Percentiles rank a stretch among this genome's conserved stretches.
phyloP scores from a whole-genome alignment of 2,888 invertebrate species.

The Ectropis crepuscularia region DNA sequence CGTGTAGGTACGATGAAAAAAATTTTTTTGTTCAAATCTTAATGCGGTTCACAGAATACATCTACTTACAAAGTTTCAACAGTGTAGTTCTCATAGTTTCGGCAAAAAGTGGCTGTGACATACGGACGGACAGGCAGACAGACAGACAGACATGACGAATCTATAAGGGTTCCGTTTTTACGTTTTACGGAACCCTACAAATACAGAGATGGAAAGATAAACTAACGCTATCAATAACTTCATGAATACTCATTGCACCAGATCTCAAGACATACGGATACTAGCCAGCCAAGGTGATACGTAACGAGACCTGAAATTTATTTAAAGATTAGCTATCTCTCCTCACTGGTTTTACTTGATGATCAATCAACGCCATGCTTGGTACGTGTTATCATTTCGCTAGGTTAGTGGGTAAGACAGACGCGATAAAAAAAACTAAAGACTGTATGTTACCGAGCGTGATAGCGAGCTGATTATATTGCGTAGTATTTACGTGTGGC shows the following conservation, averaged over 20 bases:
- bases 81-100: no score
- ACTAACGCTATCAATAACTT: background rate
- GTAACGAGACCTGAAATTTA: constrained; percentile 17
- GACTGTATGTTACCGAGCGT: constrained; percentile 23
- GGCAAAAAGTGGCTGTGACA: no score
- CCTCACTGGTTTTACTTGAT: constrained; percentile 21
- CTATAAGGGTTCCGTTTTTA: no score
- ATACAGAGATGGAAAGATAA: background rate
- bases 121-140: no score
- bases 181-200: no score
- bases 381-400: constrained; percentile 56
- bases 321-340: constrained; percentile 30
- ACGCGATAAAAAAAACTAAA: constrained; percentile 34
- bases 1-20: no score
- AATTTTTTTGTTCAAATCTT: no score
- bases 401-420: constrained; percentile 74
- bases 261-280: background rate
- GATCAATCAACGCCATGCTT: constrained; percentile 68
- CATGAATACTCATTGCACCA: constrained; percentile 1
- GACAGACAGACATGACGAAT: no score
- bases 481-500: constrained; percentile 23
- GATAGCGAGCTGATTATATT: constrained; percentile 24
- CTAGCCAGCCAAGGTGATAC: constrained; percentile 14
- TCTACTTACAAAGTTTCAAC: no score
- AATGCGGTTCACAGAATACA: no score